Conservation (phyloP, 2,888 invertebrate species). For the Eupithecia centaureata region DNA sequence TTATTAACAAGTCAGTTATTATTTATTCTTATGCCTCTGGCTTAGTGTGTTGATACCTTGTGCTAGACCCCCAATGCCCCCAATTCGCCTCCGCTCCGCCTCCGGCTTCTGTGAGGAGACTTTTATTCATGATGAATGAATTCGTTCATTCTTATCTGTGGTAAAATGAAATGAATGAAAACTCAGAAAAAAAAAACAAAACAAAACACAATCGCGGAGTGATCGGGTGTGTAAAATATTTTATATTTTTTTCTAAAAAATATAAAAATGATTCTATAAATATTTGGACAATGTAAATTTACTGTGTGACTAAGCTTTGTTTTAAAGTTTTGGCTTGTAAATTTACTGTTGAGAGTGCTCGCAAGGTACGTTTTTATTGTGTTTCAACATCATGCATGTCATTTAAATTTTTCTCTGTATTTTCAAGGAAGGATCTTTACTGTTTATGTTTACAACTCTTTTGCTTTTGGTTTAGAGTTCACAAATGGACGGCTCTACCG, state of each 20-base stretch:
- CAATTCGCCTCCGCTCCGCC: too few species aligned
- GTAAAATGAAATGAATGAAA: background rate
- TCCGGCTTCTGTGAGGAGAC: too few species aligned
- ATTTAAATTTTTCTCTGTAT: background rate
- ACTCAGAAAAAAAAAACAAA: constrained; percentile 24
- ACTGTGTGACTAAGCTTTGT: constrained; percentile 27
- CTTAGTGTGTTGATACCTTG: too few species aligned
- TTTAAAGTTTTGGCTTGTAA: constrained; percentile 18
- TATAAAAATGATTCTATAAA: constrained; percentile 23
- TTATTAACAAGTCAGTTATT: too few species aligned
- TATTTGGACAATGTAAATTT: constrained; percentile 35
- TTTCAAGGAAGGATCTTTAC: background rate
- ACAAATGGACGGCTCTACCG: constrained; percentile 69
- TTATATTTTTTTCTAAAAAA: constrained; percentile 30
- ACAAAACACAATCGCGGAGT: constrained; percentile 40
- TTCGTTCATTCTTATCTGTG: background rate
- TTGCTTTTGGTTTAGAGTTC: constrained; percentile 29
- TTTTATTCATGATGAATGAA: background rate
- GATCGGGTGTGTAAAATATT: constrained; percentile 25
- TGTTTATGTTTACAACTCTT: background rate
- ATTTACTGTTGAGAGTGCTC: constrained; percentile 29
- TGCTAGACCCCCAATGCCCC: too few species aligned
- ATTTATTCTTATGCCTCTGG: too few species aligned
- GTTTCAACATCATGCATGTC: background rate
- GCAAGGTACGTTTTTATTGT: constrained; percentile 23